phyloP scores from a whole-genome alignment of 2,888 invertebrate species.

The Ametastegia equiseti region DNA sequence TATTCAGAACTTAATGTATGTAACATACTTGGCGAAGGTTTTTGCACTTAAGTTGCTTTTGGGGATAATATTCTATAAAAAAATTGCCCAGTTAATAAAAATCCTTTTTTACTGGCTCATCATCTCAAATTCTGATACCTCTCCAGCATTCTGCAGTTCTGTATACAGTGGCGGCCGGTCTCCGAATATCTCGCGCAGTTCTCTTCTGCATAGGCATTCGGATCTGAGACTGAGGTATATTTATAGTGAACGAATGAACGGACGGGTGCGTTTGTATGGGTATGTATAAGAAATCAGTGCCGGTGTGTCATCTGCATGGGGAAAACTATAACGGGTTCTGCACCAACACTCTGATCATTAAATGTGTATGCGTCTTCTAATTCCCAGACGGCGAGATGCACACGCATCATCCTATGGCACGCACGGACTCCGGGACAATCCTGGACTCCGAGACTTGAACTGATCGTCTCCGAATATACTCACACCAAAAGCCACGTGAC shows the following conservation, averaged over 20 bases:
- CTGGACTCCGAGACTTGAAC: no score
- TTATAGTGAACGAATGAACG: background rate
- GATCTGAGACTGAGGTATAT: background rate
- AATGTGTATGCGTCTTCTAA: background rate
- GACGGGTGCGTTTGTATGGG: background rate
- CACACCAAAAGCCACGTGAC: conserved; percentile 21
- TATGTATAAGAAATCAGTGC: background rate
- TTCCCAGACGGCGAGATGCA: conserved; percentile 8
- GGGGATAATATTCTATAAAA: no score
- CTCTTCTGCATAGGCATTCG: background rate
- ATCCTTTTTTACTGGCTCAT: background rate
- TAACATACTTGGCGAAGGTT: no score
- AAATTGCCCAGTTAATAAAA: no score
- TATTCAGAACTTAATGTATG: no score
- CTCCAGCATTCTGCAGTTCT: background rate
- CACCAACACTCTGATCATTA: background rate
- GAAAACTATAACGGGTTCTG: background rate
- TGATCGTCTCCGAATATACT: conserved; percentile 42
- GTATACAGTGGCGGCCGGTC: no score
- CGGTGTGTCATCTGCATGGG: background rate
- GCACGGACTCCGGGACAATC: conserved; percentile 31
- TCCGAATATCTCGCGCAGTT: background rate
- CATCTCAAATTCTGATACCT: background rate
- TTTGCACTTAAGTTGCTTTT: no score
- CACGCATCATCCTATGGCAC: conserved; percentile 37